Evolutionary conservation across 2,888 invertebrate species (phyloP), one percentile per base, ranked within the genome.

Genomic region (Spodoptera exigua): DNA sequence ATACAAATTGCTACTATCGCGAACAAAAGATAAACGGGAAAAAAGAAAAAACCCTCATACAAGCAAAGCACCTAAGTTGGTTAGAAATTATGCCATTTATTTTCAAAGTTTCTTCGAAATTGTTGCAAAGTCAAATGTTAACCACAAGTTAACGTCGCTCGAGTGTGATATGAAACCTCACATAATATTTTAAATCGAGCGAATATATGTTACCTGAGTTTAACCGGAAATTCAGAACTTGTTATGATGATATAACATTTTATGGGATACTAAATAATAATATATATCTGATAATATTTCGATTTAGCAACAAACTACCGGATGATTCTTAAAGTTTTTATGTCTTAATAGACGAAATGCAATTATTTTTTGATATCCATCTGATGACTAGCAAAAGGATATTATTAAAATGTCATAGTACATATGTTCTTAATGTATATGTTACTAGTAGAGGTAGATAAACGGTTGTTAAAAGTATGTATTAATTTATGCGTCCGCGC

Each of bases 401-500:
- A 39, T 39, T 12, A 57, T 48, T 49, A 49, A 44, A 36, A 35
- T 34, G 18, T 57, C 44, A 36, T 35, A 51, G 13, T 17, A 13
- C 16, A 1, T 17, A 53, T 35, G 34, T 44, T 44, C 34, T 47
- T 27, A 39, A 39, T 39, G 41, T 44, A 52, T 41, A 49, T 44
- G 40, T 54, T 60, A 27, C 17, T 35, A 48, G 40, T 39, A 21
- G 44, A 62, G 41, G 55, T 49, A 63, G 18, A 18, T 63, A 41
- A 61, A 63, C 55, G 41, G 54, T 44, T 55, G 32, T 61, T 44
- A 48, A 54, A 52, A 61, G 63, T 49, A 46, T 71, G 69, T 78
- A 81, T 80, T 81, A 79, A 85, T 84, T 76, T 80, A 73, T 74
- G 59, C 69, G 66, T 70, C 73, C 68, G 61, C 69, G 63, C 66